phyloP scores from a whole-genome alignment of 2,888 invertebrate genomes.

The Parasteatoda lunata region DNA sequence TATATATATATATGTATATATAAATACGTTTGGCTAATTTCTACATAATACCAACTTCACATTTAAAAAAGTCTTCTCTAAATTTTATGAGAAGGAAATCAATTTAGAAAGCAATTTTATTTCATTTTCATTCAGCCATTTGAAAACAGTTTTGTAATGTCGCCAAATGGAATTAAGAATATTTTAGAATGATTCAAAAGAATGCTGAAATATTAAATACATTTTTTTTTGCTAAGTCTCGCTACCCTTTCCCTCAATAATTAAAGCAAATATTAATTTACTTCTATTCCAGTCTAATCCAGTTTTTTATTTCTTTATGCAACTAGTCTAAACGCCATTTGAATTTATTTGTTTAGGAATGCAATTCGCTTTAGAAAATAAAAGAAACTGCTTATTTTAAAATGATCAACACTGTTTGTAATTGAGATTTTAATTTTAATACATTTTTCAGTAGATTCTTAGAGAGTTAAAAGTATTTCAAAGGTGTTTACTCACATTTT shows the following conservation, averaged over 20 bases:
- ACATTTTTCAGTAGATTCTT: not conserved
- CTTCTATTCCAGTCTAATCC: conserved; percentile 5
- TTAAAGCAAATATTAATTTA: conserved; percentile 56
- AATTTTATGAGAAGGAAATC: too few species aligned
- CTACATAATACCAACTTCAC: too few species aligned
- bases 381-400: conserved; percentile 25
- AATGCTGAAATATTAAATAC: conserved; percentile 11
- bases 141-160: not conserved
- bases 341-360: too few species aligned
- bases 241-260: conserved; percentile 19
- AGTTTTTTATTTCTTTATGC: not conserved
- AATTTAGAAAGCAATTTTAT: too few species aligned
- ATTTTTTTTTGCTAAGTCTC: conserved; percentile 1
- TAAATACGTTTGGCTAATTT: too few species aligned
- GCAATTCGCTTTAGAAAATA: not conserved
- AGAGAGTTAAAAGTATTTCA: not conserved
- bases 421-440: conserved; percentile 16
- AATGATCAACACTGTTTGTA: conserved; percentile 32
- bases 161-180: conserved; percentile 22
- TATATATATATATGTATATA: too few species aligned
- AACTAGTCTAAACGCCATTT: too few species aligned
- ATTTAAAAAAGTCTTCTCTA: too few species aligned
- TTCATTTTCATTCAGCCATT: too few species aligned
- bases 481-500: not conserved
- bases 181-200: conserved; percentile 8